phyloP scores from a whole-genome alignment of 2,113 vertebrate species.

The Lathamus discolor region DNA sequence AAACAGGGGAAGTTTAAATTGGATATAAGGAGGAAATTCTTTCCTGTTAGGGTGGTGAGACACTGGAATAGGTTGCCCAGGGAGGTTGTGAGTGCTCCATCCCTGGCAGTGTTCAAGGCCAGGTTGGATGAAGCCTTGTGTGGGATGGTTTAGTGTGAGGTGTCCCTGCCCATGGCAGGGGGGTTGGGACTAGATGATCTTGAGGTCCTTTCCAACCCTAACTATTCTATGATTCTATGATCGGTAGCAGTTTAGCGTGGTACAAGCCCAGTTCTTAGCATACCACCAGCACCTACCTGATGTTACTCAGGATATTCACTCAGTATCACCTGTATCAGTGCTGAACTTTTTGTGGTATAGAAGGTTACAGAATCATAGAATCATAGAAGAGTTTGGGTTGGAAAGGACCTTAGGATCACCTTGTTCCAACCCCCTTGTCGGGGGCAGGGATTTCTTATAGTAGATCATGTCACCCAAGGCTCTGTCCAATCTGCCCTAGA shows the following conservation, averaged over 20 bases:
- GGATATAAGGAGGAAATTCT: no score
- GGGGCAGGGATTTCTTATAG: not conserved
- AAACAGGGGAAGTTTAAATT: no score
- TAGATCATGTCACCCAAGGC: not conserved
- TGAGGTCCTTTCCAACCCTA: no score
- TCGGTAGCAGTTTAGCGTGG: accelerated
- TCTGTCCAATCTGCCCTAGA: not conserved
- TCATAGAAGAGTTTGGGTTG: not conserved
- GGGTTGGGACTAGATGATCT: no score
- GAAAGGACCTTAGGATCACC: not conserved
- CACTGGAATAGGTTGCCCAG: no score
- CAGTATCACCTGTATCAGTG: not conserved
- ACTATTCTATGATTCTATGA: no score
- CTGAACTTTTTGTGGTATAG: not conserved
- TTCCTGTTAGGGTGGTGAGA: no score
- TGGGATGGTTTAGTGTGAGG: no score
- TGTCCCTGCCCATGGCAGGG: no score
- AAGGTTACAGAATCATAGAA: not conserved
- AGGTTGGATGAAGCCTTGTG: no score
- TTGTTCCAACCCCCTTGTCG: not conserved
- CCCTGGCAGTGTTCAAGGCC: no score
- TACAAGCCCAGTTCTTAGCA: not conserved
- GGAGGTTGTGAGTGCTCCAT: no score
- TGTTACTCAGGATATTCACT: accelerated
- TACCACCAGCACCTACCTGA: accelerated